Evolutionary conservation across 2,888 invertebrate species (phyloP).

Genomic region (Myathropa florea): DNA sequence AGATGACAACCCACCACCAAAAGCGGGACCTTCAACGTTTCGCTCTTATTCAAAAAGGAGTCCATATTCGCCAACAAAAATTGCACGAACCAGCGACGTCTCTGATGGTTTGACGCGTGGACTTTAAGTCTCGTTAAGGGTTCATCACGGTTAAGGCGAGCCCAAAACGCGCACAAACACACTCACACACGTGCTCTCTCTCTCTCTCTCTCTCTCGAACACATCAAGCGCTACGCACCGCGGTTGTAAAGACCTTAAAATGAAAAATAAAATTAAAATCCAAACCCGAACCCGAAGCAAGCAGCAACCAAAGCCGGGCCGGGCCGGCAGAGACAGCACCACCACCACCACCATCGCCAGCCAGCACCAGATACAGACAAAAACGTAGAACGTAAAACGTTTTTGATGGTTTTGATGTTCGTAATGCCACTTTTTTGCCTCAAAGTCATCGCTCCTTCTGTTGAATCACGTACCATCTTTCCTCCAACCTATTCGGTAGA

Average conservation of each 20-base stretch:
- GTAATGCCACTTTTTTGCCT: constrained; percentile 71
- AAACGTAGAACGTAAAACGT: constrained; percentile 65
- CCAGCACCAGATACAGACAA: not conserved
- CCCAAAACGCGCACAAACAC: not conserved
- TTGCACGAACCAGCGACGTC: not conserved
- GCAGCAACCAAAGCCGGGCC: too few species aligned
- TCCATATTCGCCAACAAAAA: not conserved
- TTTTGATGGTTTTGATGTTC: constrained; percentile 71
- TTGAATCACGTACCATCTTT: constrained; percentile 71
- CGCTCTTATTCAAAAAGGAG: not conserved
- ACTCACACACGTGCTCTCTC: not conserved
- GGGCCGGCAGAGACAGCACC: not conserved
- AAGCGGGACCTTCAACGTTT: not conserved
- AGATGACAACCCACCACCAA: constrained; percentile 39
- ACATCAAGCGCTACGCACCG: constrained; percentile 5
- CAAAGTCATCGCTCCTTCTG: constrained; percentile 71
- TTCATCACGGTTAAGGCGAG: constrained; percentile 22
- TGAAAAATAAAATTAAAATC: constrained; percentile 17
- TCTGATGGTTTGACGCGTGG: constrained; percentile 1
- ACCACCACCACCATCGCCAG: not conserved
- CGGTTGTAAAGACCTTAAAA: not conserved
- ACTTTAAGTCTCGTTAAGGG: constrained; percentile 22
- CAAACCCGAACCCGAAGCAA: not conserved
- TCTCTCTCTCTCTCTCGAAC: too few species aligned
- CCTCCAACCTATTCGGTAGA: constrained; percentile 71